phyloP scores from a whole-genome alignment of 2,797 vertebrate genomes.

The Novumbra hubbsi region DNA sequence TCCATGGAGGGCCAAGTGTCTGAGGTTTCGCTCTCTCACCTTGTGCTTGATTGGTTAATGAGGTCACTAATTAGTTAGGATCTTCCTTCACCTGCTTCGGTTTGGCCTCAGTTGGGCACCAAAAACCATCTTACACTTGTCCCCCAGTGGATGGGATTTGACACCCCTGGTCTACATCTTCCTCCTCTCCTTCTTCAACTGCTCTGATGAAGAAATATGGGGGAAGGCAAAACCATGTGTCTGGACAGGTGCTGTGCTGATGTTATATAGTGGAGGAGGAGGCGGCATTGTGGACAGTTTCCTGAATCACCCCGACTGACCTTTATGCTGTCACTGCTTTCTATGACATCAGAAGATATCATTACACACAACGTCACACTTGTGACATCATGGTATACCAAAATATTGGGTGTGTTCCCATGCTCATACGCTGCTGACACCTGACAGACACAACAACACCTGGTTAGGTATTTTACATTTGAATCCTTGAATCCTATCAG shows the following conservation, averaged over 20 bases:
- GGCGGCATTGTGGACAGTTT: neutral
- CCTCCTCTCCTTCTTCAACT: conserved; percentile 28
- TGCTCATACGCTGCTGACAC: neutral
- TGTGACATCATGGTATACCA: neutral
- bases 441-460: neutral
- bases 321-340: neutral
- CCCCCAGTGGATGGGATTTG: too few species aligned
- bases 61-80: too few species aligned
- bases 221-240: conserved; percentile 22
- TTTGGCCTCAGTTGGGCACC: too few species aligned
- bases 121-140: too few species aligned
- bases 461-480: too few species aligned
- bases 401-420: too few species aligned
- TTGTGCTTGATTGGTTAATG: too few species aligned
- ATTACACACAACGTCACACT: neutral
- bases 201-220: conserved; percentile 38
- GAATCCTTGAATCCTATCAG: too few species aligned
- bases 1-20: too few species aligned
- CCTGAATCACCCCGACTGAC: neutral
- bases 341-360: neutral
- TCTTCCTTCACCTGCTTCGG: too few species aligned
- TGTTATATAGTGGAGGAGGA: neutral
- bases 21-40: too few species aligned
- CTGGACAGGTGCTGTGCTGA: neutral
- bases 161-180: too few species aligned